Percentiles rank a stretch among this genome's conserved stretches.
phyloP scores from a whole-genome alignment of 2,797 vertebrate genomes.

The Pangasius krempfi region DNA sequence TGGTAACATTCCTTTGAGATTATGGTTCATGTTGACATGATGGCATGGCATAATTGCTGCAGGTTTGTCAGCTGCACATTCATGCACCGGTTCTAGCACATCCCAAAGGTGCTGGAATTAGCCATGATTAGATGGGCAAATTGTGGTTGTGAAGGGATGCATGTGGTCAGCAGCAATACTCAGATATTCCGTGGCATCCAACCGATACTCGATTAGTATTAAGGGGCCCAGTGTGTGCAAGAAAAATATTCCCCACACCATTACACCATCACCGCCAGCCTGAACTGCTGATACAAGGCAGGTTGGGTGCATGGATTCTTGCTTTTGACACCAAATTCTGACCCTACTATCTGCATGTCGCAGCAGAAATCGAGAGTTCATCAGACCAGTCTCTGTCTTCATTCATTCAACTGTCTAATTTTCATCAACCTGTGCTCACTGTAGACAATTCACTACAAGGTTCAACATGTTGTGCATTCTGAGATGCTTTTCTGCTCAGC shows the following conservation, averaged over 20 bases:
- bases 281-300: too few species aligned
- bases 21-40: neutral
- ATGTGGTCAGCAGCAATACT: neutral
- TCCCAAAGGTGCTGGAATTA: neutral
- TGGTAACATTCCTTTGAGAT: neutral
- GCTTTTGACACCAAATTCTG: neutral
- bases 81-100: neutral
- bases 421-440: neutral
- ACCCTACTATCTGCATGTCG: neutral
- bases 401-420: neutral
- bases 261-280: neutral
- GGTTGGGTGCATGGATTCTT: neutral
- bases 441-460: neutral
- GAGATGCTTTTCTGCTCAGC: neutral
- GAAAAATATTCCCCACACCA: neutral
- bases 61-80: neutral
- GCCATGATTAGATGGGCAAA: neutral
- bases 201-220: neutral
- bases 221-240: neutral
- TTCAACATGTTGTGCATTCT: neutral
- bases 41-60: neutral
- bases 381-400: neutral
- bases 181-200: neutral
- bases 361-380: neutral
- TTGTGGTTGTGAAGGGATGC: neutral